These are phyloP conservation scores for Venusia cambrica DNA, from an alignment of 2,888 invertebrate species.

Conservation along the genomic window DNA sequence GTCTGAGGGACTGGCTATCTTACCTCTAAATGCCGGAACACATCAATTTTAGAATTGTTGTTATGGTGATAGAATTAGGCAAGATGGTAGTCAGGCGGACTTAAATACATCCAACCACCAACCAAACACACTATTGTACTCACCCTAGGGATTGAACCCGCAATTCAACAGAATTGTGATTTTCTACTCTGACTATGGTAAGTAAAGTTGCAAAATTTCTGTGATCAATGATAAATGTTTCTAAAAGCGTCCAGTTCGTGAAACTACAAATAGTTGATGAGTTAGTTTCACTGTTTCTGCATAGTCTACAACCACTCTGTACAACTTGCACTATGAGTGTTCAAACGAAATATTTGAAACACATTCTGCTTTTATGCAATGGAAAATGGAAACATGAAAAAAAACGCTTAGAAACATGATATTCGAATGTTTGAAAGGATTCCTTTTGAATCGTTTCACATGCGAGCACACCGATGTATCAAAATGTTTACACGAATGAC, in stretches of 20 bases:
- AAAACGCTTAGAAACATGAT: neutral
- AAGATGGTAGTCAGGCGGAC: too few relatives aligned
- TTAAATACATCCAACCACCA: too few relatives aligned
- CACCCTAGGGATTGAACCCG: too few relatives aligned
- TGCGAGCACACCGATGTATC: neutral
- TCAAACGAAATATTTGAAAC: constrained; percentile 17
- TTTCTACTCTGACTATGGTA: neutral
- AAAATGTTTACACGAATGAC: neutral
- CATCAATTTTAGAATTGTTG: too few relatives aligned
- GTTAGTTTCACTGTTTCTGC: constrained; percentile 42
- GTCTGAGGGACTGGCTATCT: too few relatives aligned
- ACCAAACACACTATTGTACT: too few relatives aligned
- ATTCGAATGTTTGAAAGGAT: neutral
- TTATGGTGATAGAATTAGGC: too few relatives aligned
- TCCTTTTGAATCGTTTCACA: neutral
- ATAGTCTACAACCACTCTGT: constrained; percentile 32
- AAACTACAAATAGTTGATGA: constrained; percentile 57
- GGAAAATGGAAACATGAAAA: neutral
- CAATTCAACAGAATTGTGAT: too few relatives aligned
- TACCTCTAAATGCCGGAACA: too few relatives aligned
- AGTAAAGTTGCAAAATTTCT: neutral
- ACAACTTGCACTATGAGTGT: constrained; percentile 23
- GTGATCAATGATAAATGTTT: constrained; percentile 2
- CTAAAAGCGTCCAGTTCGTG: constrained; percentile 25
- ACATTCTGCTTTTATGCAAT: constrained; percentile 2